Conservation (phyloP, 2,113 vertebrate species). For the Chloropsis cyanopogon region DNA sequence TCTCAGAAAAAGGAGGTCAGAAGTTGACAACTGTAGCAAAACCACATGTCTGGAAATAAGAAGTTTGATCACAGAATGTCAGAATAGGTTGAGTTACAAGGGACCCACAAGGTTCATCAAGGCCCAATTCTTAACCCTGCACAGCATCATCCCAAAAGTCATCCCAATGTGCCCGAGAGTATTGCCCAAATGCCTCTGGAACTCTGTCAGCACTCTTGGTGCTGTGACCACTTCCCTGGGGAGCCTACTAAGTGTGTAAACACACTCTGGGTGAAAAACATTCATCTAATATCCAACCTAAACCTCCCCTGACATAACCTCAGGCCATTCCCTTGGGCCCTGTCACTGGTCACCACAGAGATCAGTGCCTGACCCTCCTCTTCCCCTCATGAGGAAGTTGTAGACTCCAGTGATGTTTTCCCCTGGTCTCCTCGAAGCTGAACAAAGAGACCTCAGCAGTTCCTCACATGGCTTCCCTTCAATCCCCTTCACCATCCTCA, state of each 20-base stretch:
- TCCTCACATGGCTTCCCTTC: fast-evolving
- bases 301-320: background rate
- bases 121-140: background rate
- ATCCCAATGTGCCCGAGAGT: fast-evolving
- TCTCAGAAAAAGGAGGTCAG: background rate
- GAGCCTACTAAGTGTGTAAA: background rate
- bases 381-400: background rate
- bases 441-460: background rate
- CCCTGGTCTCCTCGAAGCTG: background rate
- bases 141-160: background rate
- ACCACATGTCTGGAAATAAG: background rate
- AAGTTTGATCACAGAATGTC: background rate
- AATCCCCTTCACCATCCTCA: background rate
- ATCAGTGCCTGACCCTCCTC: background rate
- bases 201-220: background rate
- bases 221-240: background rate
- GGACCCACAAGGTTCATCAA: background rate
- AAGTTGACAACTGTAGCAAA: background rate
- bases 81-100: background rate
- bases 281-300: background rate
- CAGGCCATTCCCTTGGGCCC: background rate
- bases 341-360: background rate
- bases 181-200: background rate
- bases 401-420: background rate
- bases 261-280: background rate